A percentile compares a stretch with the other conserved stretches of the same genome.
Evolutionary conservation across 2,797 vertebrate genomes (phyloP).

Genomic region (Okamejei kenojei): DNA sequence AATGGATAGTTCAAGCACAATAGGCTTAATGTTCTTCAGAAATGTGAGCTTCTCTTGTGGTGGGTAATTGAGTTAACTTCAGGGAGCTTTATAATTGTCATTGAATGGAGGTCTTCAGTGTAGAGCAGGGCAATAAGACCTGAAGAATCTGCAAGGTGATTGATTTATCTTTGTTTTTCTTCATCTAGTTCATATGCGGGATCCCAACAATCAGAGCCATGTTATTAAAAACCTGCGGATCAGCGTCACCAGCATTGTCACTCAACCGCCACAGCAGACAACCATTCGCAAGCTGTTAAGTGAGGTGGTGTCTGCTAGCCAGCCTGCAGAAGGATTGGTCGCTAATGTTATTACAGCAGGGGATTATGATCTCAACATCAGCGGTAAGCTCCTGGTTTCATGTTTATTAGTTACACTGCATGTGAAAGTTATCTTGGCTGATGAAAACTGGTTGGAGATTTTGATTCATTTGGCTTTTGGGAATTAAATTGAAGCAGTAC

Average conservation of each 20-base stretch:
- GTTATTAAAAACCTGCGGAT: slow-evolving; percentile 91
- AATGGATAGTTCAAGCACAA: neutral
- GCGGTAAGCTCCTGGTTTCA: slow-evolving; percentile 65
- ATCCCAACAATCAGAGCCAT: slow-evolving; percentile 92
- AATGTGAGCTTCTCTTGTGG: neutral
- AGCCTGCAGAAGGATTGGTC: slow-evolving; percentile 78
- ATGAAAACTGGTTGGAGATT: neutral
- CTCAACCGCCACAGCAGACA: slow-evolving; percentile 59
- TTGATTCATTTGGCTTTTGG: neutral
- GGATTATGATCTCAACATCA: slow-evolving; percentile 91
- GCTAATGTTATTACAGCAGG: slow-evolving; percentile 80
- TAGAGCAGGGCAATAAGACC: neutral
- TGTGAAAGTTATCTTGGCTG: neutral
- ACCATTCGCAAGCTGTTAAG: slow-evolving; percentile 66
- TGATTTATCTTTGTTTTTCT: slow-evolving; percentile 7
- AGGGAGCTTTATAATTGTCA: neutral
- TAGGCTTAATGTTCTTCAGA: neutral
- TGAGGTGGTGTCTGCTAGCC: slow-evolving; percentile 80
- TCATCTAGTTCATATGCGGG: slow-evolving; percentile 81
- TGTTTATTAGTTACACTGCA: slow-evolving; percentile 18
- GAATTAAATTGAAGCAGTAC: neutral
- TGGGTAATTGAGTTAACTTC: neutral
- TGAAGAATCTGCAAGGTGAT: neutral
- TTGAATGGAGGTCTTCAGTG: neutral
- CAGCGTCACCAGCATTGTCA: slow-evolving; percentile 77